phyloP scores from a whole-genome alignment of 2,113 vertebrate genomes.

The Otocyon megalotis region DNA sequence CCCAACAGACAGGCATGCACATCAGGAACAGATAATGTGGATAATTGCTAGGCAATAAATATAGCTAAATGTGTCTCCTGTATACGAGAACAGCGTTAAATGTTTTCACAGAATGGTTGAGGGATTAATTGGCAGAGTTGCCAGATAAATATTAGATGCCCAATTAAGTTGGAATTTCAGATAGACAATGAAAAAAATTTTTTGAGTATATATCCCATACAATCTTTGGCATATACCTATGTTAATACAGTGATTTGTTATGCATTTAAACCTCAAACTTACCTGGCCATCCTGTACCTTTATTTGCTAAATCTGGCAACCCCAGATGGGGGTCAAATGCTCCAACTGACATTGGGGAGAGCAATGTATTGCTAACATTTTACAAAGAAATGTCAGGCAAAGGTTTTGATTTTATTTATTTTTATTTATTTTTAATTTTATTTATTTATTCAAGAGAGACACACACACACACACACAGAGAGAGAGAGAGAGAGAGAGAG shows the following conservation, averaged over 20 bases:
- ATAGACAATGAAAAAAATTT: background rate
- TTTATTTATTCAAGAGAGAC: too few species aligned
- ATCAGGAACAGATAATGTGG: rapidly evolving
- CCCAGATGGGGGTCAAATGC: background rate
- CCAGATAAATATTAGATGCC: background rate
- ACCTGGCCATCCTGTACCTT: background rate
- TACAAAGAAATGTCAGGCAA: background rate
- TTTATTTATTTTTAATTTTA: background rate
- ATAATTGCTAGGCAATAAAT: background rate
- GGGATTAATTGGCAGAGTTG: background rate
- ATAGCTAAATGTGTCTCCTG: background rate
- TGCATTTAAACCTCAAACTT: background rate
- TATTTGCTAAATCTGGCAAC: background rate
- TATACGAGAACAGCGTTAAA: background rate
- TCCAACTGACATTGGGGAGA: background rate
- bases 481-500: too few species aligned
- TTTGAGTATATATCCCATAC: background rate
- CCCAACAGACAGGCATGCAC: background rate
- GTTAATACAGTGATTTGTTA: background rate
- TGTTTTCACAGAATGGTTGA: background rate
- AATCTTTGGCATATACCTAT: background rate
- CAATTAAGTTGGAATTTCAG: conserved; percentile 6
- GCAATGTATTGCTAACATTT: background rate
- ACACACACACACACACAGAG: too few species aligned
- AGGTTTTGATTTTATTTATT: background rate